phyloP scores from a whole-genome alignment of 2,888 invertebrate species.

The Meteorus cinctellus region DNA sequence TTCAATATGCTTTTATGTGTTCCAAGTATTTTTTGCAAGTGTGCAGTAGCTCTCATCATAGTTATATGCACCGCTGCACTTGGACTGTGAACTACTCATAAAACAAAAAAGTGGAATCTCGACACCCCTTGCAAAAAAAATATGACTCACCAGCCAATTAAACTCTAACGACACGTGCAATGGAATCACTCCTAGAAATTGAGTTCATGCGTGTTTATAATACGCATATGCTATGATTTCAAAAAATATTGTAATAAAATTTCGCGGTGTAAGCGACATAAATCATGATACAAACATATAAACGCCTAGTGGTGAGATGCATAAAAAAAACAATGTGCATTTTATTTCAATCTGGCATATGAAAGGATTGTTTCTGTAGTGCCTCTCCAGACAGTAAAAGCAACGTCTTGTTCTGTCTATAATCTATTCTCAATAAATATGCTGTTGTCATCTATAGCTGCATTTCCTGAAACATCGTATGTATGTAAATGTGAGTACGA shows the following conservation, averaged over 20 bases:
- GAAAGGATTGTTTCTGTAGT: background rate
- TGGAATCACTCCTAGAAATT: background rate
- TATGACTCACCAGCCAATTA: conserved; percentile 12
- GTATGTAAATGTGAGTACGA: conserved; percentile 22
- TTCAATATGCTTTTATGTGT: background rate
- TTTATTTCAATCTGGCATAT: no score
- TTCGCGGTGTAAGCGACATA: no score
- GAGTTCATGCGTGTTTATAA: background rate
- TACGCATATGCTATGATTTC: background rate
- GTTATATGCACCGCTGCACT: background rate
- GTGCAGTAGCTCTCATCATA: background rate
- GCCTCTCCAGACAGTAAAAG: background rate
- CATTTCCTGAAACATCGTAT: conserved; percentile 34
- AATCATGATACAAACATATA: no score
- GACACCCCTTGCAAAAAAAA: background rate
- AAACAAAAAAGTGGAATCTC: background rate
- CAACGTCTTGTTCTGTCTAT: conserved; percentile 1
- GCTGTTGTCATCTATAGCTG: conserved; percentile 22
- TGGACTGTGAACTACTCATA: background rate
- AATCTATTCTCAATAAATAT: conserved; percentile 38
- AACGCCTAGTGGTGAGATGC: no score
- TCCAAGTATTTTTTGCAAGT: background rate
- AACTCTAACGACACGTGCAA: conserved; percentile 6
- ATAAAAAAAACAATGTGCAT: no score
- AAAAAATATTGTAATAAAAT: no score